Base-by-base conservation (phyloP, 2,797 vertebrate species). In the Aphelocoma californica region DNA sequence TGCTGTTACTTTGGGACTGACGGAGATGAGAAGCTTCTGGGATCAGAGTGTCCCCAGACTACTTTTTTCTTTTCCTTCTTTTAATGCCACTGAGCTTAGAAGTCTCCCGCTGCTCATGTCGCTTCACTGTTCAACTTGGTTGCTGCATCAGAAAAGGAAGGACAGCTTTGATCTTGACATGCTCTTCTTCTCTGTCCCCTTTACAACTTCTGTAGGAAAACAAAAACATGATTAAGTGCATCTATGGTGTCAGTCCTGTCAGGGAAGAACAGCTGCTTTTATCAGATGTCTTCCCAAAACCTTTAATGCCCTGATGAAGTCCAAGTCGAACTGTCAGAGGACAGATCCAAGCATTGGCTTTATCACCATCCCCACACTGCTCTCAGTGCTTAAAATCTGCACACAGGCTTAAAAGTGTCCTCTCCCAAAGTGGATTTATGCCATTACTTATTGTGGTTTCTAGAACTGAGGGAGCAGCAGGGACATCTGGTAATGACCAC, bases 101-200 rank as follows among this genome's bases (percentile, higher is more conserved):
- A 86, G 42, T 67, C 60, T 93, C 83, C 54, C 0, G 2, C 81
- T 89, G 84, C n/a, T 95, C 12, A 0, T 53, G 71, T 81, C 18
- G 7, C 56, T 71, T 87, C 48, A 29, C 56, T 53, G 66, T 77
- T 93, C 71, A 34, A 42, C 56, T 91, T 18, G 0, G 40, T 82
- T 85, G 71, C 81, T 90, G 77, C 62, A 84, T 71, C 48, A 88
- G 65, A 93, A 81, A 65, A 81, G 40, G 40, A 94, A 83, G 36
- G 72, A 91, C 26, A 83, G 45, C 81, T 95, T 90, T 86, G 54
- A 83, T 92, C 85, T 69, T 79, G 71, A 79, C 44, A 29, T 66
- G 66, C 25, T 44, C 88, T 81, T 95, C 38, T 86, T 86, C 84
- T 86, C 64, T 83, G 61, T 84, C n/a, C n/a, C 34, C 13, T 29